phyloP scores from a whole-genome alignment of 1,140 invertebrate genomes.

The Kradibia gibbosae region DNA sequence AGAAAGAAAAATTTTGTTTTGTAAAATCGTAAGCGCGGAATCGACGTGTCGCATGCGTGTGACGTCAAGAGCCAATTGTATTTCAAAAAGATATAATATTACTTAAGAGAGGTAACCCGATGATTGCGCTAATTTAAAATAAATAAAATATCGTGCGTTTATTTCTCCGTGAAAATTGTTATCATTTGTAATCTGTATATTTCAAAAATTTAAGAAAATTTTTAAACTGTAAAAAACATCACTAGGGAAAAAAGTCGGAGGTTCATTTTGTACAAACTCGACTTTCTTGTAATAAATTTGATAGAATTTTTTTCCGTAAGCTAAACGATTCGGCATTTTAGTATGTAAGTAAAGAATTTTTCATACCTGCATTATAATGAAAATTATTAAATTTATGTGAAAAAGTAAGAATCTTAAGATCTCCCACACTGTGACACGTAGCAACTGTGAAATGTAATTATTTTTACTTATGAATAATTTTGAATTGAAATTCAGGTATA shows the following conservation, averaged over 20 bases:
- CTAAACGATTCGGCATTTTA: constrained; percentile 49
- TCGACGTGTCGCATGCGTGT: constrained; percentile 31
- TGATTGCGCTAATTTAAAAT: constrained; percentile 32
- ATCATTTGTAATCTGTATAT: constrained; percentile 49
- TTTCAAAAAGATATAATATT: constrained; percentile 38
- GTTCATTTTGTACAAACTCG: constrained; percentile 45
- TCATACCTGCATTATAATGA: constrained; percentile 41
- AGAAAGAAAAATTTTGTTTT: constrained; percentile 31
- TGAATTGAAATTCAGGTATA: constrained; percentile 36
- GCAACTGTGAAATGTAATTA: constrained; percentile 36
- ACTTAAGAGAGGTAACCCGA: constrained; percentile 5
- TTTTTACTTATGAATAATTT: constrained; percentile 42
- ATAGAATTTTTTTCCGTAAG: constrained; percentile 45
- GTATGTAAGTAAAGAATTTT: constrained; percentile 40
- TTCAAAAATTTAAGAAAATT: constrained; percentile 41
- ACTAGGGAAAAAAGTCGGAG: constrained; percentile 36
- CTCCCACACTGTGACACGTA: constrained; percentile 44
- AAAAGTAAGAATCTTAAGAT: constrained; percentile 28
- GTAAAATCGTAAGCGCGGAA: constrained; percentile 13
- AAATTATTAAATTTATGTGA: constrained; percentile 30
- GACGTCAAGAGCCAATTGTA: constrained; percentile 36
- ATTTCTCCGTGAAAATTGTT: constrained; percentile 45
- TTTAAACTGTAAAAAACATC: constrained; percentile 40
- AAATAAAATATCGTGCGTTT: constrained; percentile 39
- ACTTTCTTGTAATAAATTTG: constrained; percentile 43